Evolutionary conservation across 2,888 invertebrate genomes (phyloP).

Genomic region (Imbricaverruca yamaguchii): DNA sequence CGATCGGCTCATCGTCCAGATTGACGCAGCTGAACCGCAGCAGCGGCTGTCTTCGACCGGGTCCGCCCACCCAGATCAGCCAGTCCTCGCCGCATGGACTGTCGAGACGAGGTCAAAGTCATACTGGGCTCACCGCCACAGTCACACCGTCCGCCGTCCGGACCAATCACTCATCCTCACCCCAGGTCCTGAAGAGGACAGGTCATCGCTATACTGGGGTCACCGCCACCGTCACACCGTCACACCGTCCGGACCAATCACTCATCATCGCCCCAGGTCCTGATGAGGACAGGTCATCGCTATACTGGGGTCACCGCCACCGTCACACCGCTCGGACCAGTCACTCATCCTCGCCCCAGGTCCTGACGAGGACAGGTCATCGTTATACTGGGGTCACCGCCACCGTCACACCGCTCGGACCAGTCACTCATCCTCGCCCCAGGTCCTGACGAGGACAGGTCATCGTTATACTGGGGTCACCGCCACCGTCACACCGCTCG

Average conservation of each 20-base stretch:
- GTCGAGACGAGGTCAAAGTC: neutral
- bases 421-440: too few relatives aligned
- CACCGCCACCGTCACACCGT: neutral
- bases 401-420: too few relatives aligned
- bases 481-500: too few relatives aligned
- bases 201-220: neutral
- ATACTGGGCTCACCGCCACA: neutral
- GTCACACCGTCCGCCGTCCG: conserved; percentile 29
- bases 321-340: too few relatives aligned
- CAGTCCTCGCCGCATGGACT: conserved; percentile 29
- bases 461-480: too few relatives aligned
- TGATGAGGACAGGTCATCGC: too few relatives aligned
- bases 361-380: too few relatives aligned
- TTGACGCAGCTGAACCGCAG: conserved; percentile 32
- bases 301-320: too few relatives aligned
- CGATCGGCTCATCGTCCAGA: conserved; percentile 29
- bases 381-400: too few relatives aligned
- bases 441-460: too few relatives aligned
- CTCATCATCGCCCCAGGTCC: too few relatives aligned
- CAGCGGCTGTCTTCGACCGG: conserved; percentile 28
- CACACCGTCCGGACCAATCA: neutral
- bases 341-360: too few relatives aligned
- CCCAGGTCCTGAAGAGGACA: conserved; percentile 27
- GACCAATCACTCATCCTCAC: conserved; percentile 31
- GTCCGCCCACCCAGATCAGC: conserved; percentile 32